Evolutionary conservation across 30 jellyfish, hydroid and myxozoan genomes (phyloP), one percentile per base, ranked within the genome.

Genomic region (Hydractinia symbiolongicarpus): DNA sequence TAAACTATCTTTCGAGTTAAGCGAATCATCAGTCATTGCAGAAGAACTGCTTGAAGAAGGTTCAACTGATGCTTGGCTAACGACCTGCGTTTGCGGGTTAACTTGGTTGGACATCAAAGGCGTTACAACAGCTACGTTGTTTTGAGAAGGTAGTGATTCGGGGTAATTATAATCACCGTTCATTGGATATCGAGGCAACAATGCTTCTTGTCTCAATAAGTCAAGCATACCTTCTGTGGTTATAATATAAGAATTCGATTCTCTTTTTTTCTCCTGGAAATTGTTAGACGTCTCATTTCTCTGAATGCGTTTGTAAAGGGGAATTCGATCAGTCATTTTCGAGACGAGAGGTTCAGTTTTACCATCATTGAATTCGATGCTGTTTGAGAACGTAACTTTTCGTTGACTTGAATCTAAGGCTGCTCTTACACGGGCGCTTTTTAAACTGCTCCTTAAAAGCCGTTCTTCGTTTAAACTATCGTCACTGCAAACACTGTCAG

Each of bases 321-420:
- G 80, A 4, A 71, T 50, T 71, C 80, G 30, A 19, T 30, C 80
- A 19, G 80, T 19, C 67, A 71, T 71, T 71, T 30, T 50, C 9
- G 80, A 19, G 20, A 54, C 13, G 9, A 78, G 19, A 7, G 86
- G 86, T 20, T 44, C 49, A 9, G 81, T 5, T 14, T 30, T 13
- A 5, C 97, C 97, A 90, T 90, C 97, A 67, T 90, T 82, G 73
- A 81, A 90, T 66, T 90, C 91, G 9, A 90, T 86, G 68, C 97
- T 90, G 17, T 52, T 50, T 57, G 95, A 86, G 68, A 90, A 90
- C 58, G 95, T 90, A 4, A 90, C 97, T 60, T 79, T 85, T 67
- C 95, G 83, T 82, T 90, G 82, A 15, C 55, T 79, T 52, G 83
- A 78, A 10, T 66, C 66, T 8, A 82, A 60, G 10, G 80, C 66